phyloP scores from a whole-genome alignment of 2,113 vertebrate genomes.

The Arothron firmamentum region DNA sequence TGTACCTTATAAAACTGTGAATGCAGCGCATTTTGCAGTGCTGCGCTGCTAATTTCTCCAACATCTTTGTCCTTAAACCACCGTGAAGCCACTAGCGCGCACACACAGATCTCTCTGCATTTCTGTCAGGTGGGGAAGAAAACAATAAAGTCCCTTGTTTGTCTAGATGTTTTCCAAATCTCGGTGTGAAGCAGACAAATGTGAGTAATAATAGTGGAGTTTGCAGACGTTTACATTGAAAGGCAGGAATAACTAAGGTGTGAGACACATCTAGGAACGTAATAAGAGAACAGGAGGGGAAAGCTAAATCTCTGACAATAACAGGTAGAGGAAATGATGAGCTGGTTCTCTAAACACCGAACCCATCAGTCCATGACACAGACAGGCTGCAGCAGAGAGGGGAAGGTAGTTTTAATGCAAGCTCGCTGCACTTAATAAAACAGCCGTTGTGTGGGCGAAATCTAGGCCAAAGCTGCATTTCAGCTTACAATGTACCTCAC shows the following conservation, averaged over 20 bases:
- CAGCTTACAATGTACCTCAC: constrained; percentile 45
- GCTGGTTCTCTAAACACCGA: constrained; percentile 34
- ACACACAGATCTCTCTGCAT: constrained; percentile 13
- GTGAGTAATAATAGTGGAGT: constrained; percentile 30
- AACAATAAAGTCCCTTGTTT: constrained; percentile 38
- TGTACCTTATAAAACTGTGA: not conserved
- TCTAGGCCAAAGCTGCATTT: constrained; percentile 50
- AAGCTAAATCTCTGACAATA: constrained; percentile 19
- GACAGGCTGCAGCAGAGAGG: constrained; percentile 43
- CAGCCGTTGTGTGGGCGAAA: constrained; percentile 43
- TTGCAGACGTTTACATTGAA: constrained; percentile 7
- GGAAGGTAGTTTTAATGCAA: constrained; percentile 36
- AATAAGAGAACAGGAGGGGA: constrained; percentile 8
- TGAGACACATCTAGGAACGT: not conserved
- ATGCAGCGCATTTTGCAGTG: too few relatives aligned
- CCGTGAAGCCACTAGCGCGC: not conserved
- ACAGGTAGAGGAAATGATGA: constrained; percentile 3
- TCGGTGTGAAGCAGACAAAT: constrained; percentile 29
- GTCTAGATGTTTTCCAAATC: constrained; percentile 20
- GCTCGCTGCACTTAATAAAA: constrained; percentile 49
- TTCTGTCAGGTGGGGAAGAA: constrained; percentile 21
- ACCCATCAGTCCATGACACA: constrained; percentile 38
- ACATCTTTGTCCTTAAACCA: too few relatives aligned
- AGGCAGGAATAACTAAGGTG: constrained; percentile 3
- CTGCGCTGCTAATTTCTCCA: too few relatives aligned